phyloP scores from a whole-genome alignment of 2,888 invertebrate genomes.

The Sminthurinus aureus region DNA sequence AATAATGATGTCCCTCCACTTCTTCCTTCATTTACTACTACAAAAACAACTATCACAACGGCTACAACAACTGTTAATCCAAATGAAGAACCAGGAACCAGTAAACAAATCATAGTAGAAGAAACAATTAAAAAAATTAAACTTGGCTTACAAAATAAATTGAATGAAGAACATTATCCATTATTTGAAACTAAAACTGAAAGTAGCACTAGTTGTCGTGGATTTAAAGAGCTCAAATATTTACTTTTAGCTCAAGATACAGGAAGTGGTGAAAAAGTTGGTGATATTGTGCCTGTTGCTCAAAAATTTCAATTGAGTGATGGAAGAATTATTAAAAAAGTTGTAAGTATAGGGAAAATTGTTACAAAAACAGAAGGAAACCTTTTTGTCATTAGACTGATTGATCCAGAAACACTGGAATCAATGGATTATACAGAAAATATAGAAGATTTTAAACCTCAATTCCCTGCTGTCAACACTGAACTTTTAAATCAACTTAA shows the following conservation, averaged over 20 bases:
- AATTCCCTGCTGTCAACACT: not conserved
- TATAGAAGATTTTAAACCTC: not conserved
- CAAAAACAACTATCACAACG: too few species aligned
- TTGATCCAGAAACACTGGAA: not conserved
- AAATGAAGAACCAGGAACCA: constrained; percentile 1
- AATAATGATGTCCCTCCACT: too few species aligned
- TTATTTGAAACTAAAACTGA: not conserved
- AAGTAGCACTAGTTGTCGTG: not conserved
- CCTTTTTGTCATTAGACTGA: not conserved
- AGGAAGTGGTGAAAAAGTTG: constrained; percentile 5
- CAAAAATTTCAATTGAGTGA: constrained; percentile 8
- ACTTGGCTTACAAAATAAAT: not conserved
- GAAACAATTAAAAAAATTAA: not conserved
- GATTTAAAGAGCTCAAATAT: not conserved
- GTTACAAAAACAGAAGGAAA: not conserved
- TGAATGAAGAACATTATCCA: constrained; percentile 4
- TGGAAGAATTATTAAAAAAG: not conserved
- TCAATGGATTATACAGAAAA: not conserved
- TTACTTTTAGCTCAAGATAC: constrained; percentile 7
- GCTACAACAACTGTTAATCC: not conserved
- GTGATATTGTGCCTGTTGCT: not conserved
- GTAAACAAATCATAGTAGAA: constrained; percentile 2
- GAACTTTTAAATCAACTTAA: constrained; percentile 4
- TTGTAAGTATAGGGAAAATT: not conserved
- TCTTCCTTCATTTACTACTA: too few species aligned